A percentile compares a stretch with the other conserved stretches of the same genome.
Evolutionary conservation across 2,888 invertebrate genomes (phyloP).

Genomic region (Idaea biselata): DNA sequence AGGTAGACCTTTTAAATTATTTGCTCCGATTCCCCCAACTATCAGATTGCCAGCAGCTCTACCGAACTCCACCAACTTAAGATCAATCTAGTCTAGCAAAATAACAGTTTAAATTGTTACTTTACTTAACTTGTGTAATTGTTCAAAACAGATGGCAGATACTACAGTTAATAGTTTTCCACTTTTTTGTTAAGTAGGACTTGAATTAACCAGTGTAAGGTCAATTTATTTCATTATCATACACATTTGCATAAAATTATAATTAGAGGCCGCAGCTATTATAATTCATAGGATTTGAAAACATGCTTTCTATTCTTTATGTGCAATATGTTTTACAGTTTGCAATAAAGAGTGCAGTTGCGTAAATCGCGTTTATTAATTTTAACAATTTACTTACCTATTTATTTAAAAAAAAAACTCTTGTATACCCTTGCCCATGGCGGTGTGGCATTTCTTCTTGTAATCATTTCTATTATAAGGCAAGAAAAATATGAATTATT

Average conservation of each 20-base stretch:
- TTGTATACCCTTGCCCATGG: no score
- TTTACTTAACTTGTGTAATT: background rate
- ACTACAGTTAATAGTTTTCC: background rate
- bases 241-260: background rate
- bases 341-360: background rate
- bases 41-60: no score
- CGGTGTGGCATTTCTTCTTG: no score
- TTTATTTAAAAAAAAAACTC: no score
- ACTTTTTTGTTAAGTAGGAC: background rate
- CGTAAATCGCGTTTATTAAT: background rate
- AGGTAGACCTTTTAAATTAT: no score
- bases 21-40: no score
- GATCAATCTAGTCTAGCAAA: no score
- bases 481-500: no score
- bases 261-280: background rate
- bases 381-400: background rate
- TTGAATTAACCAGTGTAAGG: background rate
- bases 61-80: no score
- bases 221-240: constrained; percentile 3
- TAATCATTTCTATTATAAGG: no score
- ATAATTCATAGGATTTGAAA: background rate
- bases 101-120: background rate
- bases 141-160: background rate
- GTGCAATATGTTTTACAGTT: no score
- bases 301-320: background rate